These are phyloP conservation scores for Gila robusta DNA, from an alignment of 2,797 vertebrate species.

Conservation along the genomic window DNA sequence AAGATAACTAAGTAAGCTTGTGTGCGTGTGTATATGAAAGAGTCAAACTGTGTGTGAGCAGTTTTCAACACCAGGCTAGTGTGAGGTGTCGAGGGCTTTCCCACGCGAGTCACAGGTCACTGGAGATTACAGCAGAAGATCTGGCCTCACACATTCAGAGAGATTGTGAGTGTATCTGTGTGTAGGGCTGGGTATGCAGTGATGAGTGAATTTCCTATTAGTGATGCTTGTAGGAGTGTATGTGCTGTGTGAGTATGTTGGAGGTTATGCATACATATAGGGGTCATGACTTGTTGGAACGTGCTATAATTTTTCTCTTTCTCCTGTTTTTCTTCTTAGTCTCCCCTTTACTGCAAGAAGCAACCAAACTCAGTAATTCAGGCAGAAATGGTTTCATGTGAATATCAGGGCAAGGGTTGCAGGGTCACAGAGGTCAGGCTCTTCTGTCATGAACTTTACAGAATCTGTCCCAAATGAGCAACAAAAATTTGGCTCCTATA, in stretches of 20 bases:
- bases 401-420: background rate
- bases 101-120: background rate
- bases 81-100: background rate
- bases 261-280: conserved; percentile 5
- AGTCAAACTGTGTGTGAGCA: background rate
- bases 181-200: background rate
- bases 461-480: background rate
- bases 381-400: background rate
- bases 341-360: background rate
- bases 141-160: background rate
- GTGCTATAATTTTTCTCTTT: conserved; percentile 12
- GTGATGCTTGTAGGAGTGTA: background rate
- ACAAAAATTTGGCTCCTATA: background rate
- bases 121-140: conserved; percentile 16
- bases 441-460: background rate
- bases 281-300: conserved; percentile 28
- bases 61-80: background rate
- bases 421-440: background rate
- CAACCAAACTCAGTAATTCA: too few species aligned
- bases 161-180: background rate
- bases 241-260: background rate
- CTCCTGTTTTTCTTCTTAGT: background rate
- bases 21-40: background rate
- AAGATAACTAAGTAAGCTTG: background rate
- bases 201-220: conserved; percentile 39